Evolutionary conservation across 2,113 vertebrate genomes (phyloP).

Genomic region (Nicator chloris): DNA sequence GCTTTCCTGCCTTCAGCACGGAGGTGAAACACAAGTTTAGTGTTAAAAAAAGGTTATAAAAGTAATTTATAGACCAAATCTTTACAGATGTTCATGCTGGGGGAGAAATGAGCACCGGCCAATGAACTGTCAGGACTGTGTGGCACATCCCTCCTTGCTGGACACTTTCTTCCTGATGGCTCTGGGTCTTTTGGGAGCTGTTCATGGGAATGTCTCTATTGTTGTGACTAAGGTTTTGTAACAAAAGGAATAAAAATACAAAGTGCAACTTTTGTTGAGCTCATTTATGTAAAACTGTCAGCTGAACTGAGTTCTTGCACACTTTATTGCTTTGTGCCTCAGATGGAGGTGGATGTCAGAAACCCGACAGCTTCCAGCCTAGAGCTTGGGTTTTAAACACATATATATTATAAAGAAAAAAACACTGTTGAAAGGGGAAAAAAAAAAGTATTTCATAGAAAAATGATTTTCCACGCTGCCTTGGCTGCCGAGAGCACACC

Average conservation of each 20-base stretch:
- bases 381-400: background rate
- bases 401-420: background rate
- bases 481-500: background rate
- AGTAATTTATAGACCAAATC: background rate
- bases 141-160: background rate
- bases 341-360: background rate
- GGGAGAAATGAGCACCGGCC: background rate
- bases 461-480: background rate
- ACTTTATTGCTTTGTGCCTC: background rate
- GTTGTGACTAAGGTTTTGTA: background rate
- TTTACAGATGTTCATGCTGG: accelerated
- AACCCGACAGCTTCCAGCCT: background rate
- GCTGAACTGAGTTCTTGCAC: background rate
- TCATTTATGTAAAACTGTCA: background rate
- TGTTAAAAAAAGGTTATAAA: background rate
- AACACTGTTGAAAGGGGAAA: background rate
- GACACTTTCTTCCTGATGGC: background rate
- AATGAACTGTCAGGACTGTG: background rate
- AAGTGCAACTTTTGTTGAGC: background rate
- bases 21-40: background rate
- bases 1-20: background rate
- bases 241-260: background rate
- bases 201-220: background rate
- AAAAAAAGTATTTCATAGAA: background rate
- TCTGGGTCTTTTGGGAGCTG: background rate